phyloP scores from a whole-genome alignment of 2,888 invertebrate genomes.

The Scaptodrosophila latifasciaeformis region DNA sequence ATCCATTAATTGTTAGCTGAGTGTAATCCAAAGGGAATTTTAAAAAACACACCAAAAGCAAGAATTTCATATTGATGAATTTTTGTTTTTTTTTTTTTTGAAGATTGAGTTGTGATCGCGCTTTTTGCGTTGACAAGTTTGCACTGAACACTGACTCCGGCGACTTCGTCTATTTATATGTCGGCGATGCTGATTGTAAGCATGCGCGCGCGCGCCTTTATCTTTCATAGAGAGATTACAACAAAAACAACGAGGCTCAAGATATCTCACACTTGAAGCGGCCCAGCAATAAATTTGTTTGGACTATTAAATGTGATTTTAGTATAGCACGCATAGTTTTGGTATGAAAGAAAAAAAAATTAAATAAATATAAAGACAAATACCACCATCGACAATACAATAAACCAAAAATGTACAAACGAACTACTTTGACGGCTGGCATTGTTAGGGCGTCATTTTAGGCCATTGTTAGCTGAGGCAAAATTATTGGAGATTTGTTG shows the following conservation, averaged over 20 bases:
- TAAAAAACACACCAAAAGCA: conserved; percentile 60
- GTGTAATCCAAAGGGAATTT: conserved; percentile 12
- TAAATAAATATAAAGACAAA: no score
- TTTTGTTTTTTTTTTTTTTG: conserved; percentile 25
- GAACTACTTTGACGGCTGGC: conserved; percentile 16
- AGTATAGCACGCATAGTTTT: conserved; percentile 48
- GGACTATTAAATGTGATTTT: conserved; percentile 66
- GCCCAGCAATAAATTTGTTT: conserved; percentile 49
- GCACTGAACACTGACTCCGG: conserved; percentile 59
- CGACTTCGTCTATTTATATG: conserved; percentile 58
- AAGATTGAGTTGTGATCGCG: no score
- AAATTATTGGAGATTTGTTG: conserved; percentile 28
- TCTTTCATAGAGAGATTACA: conserved; percentile 42
- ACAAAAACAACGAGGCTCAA: conserved; percentile 38
- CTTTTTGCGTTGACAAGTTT: conserved; percentile 51
- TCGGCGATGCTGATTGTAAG: conserved; percentile 12
- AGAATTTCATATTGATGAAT: conserved; percentile 63
- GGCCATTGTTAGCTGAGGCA: no score
- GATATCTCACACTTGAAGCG: conserved; percentile 15
- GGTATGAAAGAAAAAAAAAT: conserved; percentile 16
- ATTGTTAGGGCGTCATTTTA: conserved; percentile 41
- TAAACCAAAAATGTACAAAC: not conserved
- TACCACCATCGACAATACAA: not conserved
- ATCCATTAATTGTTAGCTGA: conserved; percentile 15
- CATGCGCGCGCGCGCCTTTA: conserved; percentile 37